These are phyloP conservation scores for Microtus pennsylvanicus DNA, from an alignment of 2,113 vertebrate genomes.

Conservation along the genomic window DNA sequence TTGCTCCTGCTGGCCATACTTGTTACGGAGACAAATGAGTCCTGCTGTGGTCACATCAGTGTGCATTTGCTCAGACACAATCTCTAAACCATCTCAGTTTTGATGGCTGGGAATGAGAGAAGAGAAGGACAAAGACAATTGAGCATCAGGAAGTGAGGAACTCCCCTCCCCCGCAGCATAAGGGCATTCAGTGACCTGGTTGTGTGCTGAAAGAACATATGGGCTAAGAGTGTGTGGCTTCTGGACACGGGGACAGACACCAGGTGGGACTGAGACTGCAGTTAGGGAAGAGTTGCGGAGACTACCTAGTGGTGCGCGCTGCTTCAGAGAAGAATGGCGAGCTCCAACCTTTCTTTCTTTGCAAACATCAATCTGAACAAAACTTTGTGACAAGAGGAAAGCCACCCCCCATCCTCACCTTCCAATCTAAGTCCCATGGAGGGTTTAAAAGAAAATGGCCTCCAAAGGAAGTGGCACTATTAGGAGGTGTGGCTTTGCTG, in stretches of 20 bases:
- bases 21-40: background rate
- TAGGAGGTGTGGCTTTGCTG: background rate
- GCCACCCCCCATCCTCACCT: rapidly evolving
- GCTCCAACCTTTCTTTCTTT: too few relatives aligned
- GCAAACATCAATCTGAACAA: background rate
- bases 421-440: background rate
- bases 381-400: background rate
- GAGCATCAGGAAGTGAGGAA: background rate
- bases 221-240: background rate
- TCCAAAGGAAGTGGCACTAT: background rate
- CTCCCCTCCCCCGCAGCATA: background rate
- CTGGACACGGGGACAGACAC: rapidly evolving
- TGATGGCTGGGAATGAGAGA: background rate
- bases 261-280: rapidly evolving
- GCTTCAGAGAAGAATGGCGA: background rate
- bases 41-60: background rate
- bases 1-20: background rate
- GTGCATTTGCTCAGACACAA: background rate
- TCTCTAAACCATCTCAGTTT: background rate
- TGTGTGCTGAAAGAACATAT: background rate
- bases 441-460: background rate
- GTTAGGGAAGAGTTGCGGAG: rapidly evolving
- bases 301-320: background rate
- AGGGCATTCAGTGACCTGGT: background rate
- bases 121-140: background rate